These are phyloP conservation scores for Phoxinus phoxinus DNA, from an alignment of 2,113 vertebrate species.

Conservation along the genomic window DNA sequence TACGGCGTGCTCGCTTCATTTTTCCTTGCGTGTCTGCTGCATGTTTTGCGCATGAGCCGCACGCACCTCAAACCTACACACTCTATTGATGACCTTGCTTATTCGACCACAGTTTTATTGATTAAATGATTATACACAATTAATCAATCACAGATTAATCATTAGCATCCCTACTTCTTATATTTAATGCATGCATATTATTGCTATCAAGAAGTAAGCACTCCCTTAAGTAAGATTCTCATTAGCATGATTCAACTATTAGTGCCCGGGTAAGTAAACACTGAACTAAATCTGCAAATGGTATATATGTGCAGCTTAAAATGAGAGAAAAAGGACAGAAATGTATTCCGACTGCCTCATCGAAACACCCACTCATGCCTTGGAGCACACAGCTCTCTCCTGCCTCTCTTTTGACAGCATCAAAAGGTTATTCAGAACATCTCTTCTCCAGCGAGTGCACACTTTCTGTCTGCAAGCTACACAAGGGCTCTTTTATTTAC, in stretches of 20 bases:
- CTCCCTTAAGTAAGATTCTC: constrained; percentile 26
- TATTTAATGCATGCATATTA: background rate
- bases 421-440: constrained; percentile 56
- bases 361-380: constrained; percentile 56
- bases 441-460: constrained; percentile 58
- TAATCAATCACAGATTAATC: too few relatives aligned
- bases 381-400: constrained; percentile 53
- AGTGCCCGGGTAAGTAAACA: constrained; percentile 60
- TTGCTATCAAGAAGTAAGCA: background rate
- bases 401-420: constrained; percentile 60
- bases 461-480: constrained; percentile 59
- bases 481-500: constrained; percentile 57
- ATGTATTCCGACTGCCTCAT: constrained; percentile 47
- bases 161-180: too few relatives aligned
- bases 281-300: constrained; percentile 19
- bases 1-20: too few relatives aligned
- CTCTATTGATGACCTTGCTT: too few relatives aligned
- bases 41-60: too few relatives aligned
- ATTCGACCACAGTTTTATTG: too few relatives aligned
- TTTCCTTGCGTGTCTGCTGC: too few relatives aligned
- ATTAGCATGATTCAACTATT: constrained; percentile 63
- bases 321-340: constrained; percentile 52
- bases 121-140: too few relatives aligned
- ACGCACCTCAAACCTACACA: too few relatives aligned
- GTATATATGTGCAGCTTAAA: constrained; percentile 9